Conservation (phyloP, 1,140 invertebrate species). For the Eubasilissa regina region DNA sequence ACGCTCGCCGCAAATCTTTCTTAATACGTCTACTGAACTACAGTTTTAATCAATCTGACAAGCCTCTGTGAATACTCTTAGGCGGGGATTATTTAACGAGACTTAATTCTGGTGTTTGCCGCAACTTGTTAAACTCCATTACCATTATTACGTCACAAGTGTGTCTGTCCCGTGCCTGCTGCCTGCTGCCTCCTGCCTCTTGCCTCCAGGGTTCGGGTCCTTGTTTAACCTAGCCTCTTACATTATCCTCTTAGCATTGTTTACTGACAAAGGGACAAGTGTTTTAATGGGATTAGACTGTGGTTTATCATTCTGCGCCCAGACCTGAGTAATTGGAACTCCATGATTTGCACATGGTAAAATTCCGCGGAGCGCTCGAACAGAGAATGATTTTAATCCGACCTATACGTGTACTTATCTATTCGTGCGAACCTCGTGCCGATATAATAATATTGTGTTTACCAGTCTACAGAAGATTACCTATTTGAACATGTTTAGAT, state of each 20-base stretch:
- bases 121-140: constrained; percentile 44
- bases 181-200: background rate
- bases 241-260: constrained; percentile 47
- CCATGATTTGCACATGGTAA: background rate
- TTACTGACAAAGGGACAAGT: constrained; percentile 45
- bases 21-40: background rate
- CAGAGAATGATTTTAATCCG: background rate
- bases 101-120: constrained; percentile 32
- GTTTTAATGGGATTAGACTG: constrained; percentile 44
- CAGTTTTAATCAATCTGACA: constrained; percentile 17
- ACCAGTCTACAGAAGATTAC: too few relatives aligned
- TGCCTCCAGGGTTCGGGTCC: background rate
- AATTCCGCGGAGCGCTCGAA: background rate
- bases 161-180: background rate
- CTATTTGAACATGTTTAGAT: too few relatives aligned
- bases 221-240: constrained; percentile 25
- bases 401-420: too few relatives aligned
- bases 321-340: constrained; percentile 32
- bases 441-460: too few relatives aligned
- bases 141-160: constrained; percentile 28
- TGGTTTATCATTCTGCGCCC: constrained; percentile 39
- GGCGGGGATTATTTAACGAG: constrained; percentile 31
- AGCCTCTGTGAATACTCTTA: constrained; percentile 25
- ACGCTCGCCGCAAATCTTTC: too few relatives aligned
- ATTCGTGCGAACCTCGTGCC: too few relatives aligned